Conservation (phyloP, 2,113 vertebrate genomes). For the Puntigrus tetrazona region DNA sequence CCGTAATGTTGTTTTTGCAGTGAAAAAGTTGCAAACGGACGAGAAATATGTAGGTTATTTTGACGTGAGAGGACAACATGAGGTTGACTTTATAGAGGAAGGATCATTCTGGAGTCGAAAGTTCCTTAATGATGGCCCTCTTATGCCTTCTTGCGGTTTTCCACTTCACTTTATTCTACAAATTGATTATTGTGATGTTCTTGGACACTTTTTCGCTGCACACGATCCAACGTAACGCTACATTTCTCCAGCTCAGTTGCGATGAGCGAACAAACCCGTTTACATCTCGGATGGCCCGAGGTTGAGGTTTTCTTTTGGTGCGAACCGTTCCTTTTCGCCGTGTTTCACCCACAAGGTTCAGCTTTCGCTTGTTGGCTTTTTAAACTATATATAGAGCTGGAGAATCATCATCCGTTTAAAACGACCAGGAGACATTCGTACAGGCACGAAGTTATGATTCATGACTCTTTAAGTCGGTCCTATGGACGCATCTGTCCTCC, state of each 20-base stretch:
- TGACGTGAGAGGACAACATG: neutral
- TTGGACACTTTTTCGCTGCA: neutral
- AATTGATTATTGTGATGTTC: neutral
- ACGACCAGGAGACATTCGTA: neutral
- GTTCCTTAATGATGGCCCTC: neutral
- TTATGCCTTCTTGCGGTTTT: neutral
- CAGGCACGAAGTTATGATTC: constrained; percentile 1
- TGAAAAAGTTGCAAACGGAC: neutral
- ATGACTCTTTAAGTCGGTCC: constrained; percentile 9
- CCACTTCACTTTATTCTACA: neutral
- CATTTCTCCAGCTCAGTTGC: neutral
- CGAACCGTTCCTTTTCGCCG: too few relatives aligned
- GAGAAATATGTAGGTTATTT: neutral
- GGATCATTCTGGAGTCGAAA: neutral
- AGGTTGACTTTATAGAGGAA: neutral
- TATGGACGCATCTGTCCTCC: neutral
- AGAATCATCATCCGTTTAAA: neutral
- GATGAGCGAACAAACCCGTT: too few relatives aligned
- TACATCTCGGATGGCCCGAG: too few relatives aligned
- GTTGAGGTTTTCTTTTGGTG: too few relatives aligned
- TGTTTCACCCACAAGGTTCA: too few relatives aligned
- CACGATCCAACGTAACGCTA: neutral
- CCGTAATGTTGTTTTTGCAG: neutral
- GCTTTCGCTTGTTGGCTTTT: too few relatives aligned
- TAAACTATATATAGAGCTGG: too few relatives aligned